These are phyloP conservation scores for Salvelinus alpinus DNA, from an alignment of 2,113 vertebrate genomes.

Conservation along the genomic window DNA sequence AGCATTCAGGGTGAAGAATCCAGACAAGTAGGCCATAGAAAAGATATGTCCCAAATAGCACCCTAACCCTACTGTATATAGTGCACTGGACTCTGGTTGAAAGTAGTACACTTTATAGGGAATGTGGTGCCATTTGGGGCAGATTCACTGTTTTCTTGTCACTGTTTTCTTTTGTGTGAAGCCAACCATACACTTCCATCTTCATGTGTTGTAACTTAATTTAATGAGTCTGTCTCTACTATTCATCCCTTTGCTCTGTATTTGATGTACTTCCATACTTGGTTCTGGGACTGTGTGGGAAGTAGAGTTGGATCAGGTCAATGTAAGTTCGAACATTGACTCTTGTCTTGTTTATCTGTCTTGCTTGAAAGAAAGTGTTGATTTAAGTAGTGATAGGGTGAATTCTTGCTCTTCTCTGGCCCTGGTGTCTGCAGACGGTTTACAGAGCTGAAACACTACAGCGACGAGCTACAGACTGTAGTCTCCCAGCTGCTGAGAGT, in stretches of 20 bases:
- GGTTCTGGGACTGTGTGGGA: too few species aligned
- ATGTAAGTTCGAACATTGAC: too few species aligned
- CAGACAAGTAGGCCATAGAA: slow-evolving; percentile 85
- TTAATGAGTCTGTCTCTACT: background rate
- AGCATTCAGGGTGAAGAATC: slow-evolving; percentile 93
- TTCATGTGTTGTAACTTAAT: background rate
- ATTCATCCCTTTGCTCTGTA: background rate
- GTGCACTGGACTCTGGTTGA: too few species aligned
- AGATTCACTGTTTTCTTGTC: too few species aligned
- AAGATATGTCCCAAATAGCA: too few species aligned
- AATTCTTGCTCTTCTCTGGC: slow-evolving; percentile 49
- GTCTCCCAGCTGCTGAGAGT: slow-evolving; percentile 90
- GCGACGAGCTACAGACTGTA: slow-evolving; percentile 87
- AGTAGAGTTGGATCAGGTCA: background rate
- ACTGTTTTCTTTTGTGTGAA: background rate
- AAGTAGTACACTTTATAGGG: too few species aligned
- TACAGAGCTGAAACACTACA: slow-evolving; percentile 89
- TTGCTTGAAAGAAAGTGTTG: background rate
- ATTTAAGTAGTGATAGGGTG: background rate
- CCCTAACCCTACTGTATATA: too few species aligned
- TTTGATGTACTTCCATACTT: too few species aligned
- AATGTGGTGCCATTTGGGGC: too few species aligned
- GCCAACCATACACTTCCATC: background rate
- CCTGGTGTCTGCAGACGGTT: slow-evolving; percentile 77
- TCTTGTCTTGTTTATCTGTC: background rate